Evolutionary conservation across 2,888 invertebrate species (phyloP).

Genomic region (Ennomos erosarius): DNA sequence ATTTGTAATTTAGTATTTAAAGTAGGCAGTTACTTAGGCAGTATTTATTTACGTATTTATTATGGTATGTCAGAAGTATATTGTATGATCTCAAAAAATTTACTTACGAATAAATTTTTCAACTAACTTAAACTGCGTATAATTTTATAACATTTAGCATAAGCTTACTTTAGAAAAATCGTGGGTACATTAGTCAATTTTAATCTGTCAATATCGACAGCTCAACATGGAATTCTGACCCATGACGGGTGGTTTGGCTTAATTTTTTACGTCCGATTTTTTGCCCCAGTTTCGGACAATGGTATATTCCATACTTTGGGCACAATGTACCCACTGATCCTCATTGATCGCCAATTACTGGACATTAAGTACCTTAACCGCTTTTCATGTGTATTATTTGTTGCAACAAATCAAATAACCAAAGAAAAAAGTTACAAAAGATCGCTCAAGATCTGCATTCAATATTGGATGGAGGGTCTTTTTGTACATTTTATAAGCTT

Average conservation of each 20-base stretch:
- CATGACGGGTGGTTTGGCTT: conserved; percentile 69
- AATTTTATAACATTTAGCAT: no score
- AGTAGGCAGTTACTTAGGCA: no score
- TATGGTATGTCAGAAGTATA: neutral
- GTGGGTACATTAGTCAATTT: conserved; percentile 41
- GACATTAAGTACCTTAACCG: conserved; percentile 85
- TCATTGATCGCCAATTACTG: conserved; percentile 85
- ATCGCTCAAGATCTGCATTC: conserved; percentile 74
- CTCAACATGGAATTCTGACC: conserved; percentile 65
- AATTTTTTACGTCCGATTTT: conserved; percentile 63
- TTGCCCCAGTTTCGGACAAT: conserved; percentile 71
- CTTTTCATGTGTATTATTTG: conserved; percentile 81
- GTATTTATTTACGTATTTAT: conserved; percentile 17
- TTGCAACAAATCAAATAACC: conserved; percentile 81
- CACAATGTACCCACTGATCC: conserved; percentile 85
- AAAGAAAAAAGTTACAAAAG: conserved; percentile 72
- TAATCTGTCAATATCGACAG: conserved; percentile 72
- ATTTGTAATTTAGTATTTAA: no score
- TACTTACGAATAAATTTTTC: neutral
- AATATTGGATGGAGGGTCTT: conserved; percentile 62
- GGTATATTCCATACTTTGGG: conserved; percentile 69
- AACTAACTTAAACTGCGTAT: neutral
- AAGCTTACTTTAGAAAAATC: conserved; percentile 23
- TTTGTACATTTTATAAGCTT: conserved; percentile 57
- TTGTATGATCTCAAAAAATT: no score